phyloP scores from a whole-genome alignment of 2,888 invertebrate genomes.

The Phymatocera aterrima region DNA sequence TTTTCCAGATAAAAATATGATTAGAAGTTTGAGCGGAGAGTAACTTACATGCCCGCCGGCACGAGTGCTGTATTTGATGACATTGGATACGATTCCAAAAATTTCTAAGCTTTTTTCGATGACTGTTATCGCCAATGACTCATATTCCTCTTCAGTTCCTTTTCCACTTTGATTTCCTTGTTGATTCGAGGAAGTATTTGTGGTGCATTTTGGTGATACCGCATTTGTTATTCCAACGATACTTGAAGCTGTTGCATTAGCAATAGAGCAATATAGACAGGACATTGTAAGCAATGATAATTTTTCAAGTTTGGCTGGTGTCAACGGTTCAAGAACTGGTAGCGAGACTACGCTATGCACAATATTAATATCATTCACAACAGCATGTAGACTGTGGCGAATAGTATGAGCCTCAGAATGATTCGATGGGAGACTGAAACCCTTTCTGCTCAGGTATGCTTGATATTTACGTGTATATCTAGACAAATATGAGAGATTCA shows the following conservation, averaged over 20 bases:
- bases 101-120: constrained; percentile 93
- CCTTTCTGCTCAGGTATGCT: constrained; percentile 82
- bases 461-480: constrained; percentile 80
- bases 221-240: constrained; percentile 78
- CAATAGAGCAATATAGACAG: constrained; percentile 87
- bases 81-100: constrained; percentile 87
- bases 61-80: constrained; percentile 89
- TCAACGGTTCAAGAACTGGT: constrained; percentile 92
- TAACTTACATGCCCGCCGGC: constrained; percentile 89
- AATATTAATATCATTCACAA: constrained; percentile 89
- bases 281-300: constrained; percentile 89
- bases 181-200: constrained; percentile 62
- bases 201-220: constrained; percentile 78
- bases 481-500: constrained; percentile 83
- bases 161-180: constrained; percentile 65
- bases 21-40: neutral
- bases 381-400: constrained; percentile 85
- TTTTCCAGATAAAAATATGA: neutral
- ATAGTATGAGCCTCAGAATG: constrained; percentile 85
- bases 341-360: constrained; percentile 90
- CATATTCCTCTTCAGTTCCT: constrained; percentile 84
- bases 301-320: constrained; percentile 88
- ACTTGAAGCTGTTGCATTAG: constrained; percentile 82
- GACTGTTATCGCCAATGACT: constrained; percentile 87
- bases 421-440: constrained; percentile 81